Evolutionary conservation across 2,113 vertebrate species (phyloP).

Genomic region (Xiphorhynchus elegans): DNA sequence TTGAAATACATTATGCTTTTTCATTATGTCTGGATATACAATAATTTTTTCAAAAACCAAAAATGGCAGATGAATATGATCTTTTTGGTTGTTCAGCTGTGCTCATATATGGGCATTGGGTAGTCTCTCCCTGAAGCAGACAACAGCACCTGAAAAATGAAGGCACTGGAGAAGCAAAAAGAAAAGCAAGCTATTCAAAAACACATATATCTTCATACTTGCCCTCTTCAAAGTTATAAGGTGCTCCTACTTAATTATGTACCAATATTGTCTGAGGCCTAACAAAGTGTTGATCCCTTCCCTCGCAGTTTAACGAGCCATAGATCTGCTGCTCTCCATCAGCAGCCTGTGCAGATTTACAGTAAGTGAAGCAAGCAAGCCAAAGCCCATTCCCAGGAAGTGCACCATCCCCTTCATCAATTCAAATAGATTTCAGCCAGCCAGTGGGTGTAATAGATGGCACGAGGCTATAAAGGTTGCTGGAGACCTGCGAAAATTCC

Average conservation of each 20-base stretch:
- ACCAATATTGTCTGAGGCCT: background rate
- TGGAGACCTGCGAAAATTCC: slow-evolving; percentile 15
- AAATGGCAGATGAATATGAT: background rate
- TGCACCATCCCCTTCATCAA: background rate
- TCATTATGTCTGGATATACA: background rate
- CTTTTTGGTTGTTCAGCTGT: background rate
- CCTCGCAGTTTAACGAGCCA: background rate
- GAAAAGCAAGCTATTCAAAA: background rate
- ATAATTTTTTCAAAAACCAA: background rate
- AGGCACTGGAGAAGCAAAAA: background rate
- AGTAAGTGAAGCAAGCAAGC: background rate
- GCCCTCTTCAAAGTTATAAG: background rate
- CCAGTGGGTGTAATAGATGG: background rate
- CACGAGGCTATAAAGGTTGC: background rate
- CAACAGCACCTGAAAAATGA: background rate
- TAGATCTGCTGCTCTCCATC: background rate
- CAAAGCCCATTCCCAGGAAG: background rate
- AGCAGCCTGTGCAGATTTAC: background rate
- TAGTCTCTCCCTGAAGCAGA: background rate
- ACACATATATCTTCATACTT: background rate
- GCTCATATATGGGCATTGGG: background rate
- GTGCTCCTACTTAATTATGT: background rate
- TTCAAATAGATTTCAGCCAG: slow-evolving; percentile 29
- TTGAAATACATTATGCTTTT: background rate
- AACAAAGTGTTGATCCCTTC: background rate